phyloP scores from a whole-genome alignment of 2,888 invertebrate species.

The Heliconius ismenius region DNA sequence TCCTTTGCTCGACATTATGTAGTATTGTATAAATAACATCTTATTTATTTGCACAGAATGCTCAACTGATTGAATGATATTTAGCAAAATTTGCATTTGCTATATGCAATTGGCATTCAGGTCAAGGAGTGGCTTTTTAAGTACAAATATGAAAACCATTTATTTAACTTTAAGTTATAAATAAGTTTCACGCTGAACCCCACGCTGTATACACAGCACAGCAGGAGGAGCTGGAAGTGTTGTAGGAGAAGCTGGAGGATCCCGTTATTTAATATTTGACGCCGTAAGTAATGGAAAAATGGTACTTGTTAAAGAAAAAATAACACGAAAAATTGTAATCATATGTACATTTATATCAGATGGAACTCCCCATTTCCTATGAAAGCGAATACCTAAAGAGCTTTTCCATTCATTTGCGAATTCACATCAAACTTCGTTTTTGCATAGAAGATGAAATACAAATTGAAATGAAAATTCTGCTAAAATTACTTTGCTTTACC shows the following conservation, averaged over 20 bases:
- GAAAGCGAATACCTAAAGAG: background rate
- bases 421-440: background rate
- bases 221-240: too few species aligned
- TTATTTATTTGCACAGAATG: constrained; percentile 42
- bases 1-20: constrained; percentile 18
- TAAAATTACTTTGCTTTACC: background rate
- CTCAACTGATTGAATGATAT: constrained; percentile 21
- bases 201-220: too few species aligned
- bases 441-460: background rate
- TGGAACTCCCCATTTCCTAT: background rate
- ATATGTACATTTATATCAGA: background rate
- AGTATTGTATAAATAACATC: background rate
- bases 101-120: background rate
- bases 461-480: background rate
- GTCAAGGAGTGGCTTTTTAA: background rate
- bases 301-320: background rate
- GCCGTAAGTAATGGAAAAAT: background rate
- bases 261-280: background rate
- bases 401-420: background rate
- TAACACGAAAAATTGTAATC: background rate
- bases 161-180: too few species aligned
- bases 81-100: constrained; percentile 4
- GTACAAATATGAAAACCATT: background rate
- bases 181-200: too few species aligned
- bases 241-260: too few species aligned